Evolutionary conservation across 1,140 invertebrate species (phyloP), one percentile per base, ranked within the genome.

Genomic region (Agrilus planipennis): DNA sequence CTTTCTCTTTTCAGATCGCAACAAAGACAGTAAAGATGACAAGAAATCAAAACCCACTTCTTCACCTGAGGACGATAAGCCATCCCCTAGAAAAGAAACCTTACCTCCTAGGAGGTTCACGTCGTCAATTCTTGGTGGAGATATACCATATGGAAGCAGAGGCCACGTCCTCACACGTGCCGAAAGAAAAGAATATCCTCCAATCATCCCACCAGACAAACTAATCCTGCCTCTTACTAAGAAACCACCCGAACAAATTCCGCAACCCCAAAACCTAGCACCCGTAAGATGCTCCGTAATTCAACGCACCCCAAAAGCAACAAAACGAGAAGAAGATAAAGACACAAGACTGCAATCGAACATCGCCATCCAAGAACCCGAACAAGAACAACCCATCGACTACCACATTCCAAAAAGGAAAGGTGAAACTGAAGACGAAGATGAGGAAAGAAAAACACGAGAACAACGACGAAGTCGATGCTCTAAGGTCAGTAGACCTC

Each of bases 361-460:
- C 5, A 50, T 69, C 12, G 50, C 68, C 23, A 66, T 53, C 10
- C 52, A 57, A 65, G 61, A 66, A 60, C 73, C 76, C 0, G 75
- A 77, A 62, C 78, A 89, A 64, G 84, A 88, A 31, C 83, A 86
- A 47, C 85, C 86, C 0, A 88, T 89, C 36, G 83, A 89, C 55
- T 89, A 89, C 60, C 84, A 82, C 49, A 81, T 89, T 40, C 84
- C 84, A 12, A 87, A 84, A 60, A 75, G 79, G 39, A 70, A 75
- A 44, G 73, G 77, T 15, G 74, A 79, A 45, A 61, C 64, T 10
- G 75, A 79, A 54, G 76, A 81, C 38, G 70, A 72, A 19, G 64
- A 72, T 43, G 75, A 65, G 64, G 75, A 67, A 46, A 71, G 63
- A 58, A 71, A 67, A 63, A 67, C 57, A 53, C 68, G 62, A 57